Conservation (phyloP, 1,140 invertebrate genomes). For the Hypsibius dujardini region DNA sequence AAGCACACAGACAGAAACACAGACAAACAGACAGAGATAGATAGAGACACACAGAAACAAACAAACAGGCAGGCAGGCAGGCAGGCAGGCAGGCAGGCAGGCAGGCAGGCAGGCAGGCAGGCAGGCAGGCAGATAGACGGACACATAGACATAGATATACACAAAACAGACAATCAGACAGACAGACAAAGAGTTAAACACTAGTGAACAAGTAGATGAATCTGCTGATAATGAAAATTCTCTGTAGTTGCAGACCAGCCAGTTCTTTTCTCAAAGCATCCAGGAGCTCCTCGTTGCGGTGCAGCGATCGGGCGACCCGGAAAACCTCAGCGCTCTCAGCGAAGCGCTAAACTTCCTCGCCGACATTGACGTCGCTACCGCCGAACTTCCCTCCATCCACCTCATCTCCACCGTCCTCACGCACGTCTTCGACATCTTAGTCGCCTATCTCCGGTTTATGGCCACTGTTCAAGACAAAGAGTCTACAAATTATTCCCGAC, state of each 20-base stretch:
- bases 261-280: slow-evolving; percentile 70
- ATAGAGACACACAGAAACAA: too few species aligned
- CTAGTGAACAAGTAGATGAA: too few species aligned
- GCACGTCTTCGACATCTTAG: neutral
- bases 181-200: too few species aligned
- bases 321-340: slow-evolving; percentile 45
- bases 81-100: too few species aligned
- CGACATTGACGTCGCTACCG: slow-evolving; percentile 46
- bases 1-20: too few species aligned
- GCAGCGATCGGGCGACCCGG: slow-evolving; percentile 73
- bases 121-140: too few species aligned
- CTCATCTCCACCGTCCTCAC: neutral
- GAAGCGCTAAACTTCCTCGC: slow-evolving; percentile 66
- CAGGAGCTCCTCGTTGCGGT: slow-evolving; percentile 78
- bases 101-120: too few species aligned
- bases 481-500: neutral
- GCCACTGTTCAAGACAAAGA: neutral
- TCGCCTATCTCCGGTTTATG: neutral
- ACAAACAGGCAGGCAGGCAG: too few species aligned
- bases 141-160: too few species aligned
- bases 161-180: too few species aligned
- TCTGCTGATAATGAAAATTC: neutral
- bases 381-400: neutral
- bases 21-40: too few species aligned
- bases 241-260: slow-evolving; percentile 66